Base-by-base conservation (phyloP, 2,113 vertebrate genomes). In the Xenopus borealis region DNA sequence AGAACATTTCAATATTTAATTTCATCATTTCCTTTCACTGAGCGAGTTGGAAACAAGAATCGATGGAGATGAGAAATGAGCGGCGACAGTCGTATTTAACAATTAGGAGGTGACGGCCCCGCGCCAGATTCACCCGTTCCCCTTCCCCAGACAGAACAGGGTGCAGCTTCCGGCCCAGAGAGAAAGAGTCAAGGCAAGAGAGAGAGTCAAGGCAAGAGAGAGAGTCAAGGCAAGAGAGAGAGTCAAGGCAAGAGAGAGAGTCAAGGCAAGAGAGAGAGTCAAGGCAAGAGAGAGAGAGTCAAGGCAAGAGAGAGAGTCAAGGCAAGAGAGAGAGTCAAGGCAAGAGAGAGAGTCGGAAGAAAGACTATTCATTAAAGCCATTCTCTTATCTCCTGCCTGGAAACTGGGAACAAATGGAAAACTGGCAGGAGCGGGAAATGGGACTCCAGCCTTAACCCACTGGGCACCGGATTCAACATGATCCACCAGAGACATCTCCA, bases 141-240 rank as follows among this genome's bases (percentile, higher is more conserved):
- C 67, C 66, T 63, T 27, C 55, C 63, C 67, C 66, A 69, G 66
- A 64, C 69, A 23, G 55, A 27, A 68, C 9, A 17, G 67, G 67
- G 66, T 62, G 73, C 47, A 12, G 46, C 2, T 55, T 20, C 66
- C 19, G 72, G 53, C 45, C 18, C 52, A n/a, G n/a, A n/a, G n/a
- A n/a, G n/a, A n/a, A n/a, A n/a, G n/a, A n/a, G n/a, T n/a, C n/a
- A 27, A 27, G 23, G 23, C 23, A 27, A 27, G 23, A 2, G 11
- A 53, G 30, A 52, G 47, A 70, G 55, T 76, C 74, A 40, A 10
- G n/a, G n/a, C n/a, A n/a, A n/a, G n/a, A n/a, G n/a, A n/a, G n/a
- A n/a, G n/a, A n/a, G 59, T 67, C 55, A 27, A 27, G 23, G 23
- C 23, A 27, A 27, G 23, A 2, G 11, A 53, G 30, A 52, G 47